Conservation (phyloP, 2,888 invertebrate species). For the Emmelina monodactyla region DNA sequence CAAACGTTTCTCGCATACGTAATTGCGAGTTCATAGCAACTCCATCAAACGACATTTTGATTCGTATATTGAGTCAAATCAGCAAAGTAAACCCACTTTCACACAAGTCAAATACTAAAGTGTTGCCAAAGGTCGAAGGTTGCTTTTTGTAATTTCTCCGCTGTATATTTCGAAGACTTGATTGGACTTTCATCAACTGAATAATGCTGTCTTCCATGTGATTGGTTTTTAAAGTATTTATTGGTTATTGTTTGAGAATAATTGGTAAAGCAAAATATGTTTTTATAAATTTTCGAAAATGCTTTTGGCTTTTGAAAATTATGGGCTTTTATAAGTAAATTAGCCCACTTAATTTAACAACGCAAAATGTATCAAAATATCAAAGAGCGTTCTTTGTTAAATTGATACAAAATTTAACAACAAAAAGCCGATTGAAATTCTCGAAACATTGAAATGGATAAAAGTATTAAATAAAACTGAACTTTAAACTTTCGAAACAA, state of each 20-base stretch:
- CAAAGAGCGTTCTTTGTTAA: too few species aligned
- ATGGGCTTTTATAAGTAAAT: too few species aligned
- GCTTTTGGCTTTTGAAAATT: too few species aligned
- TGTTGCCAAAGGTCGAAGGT: neutral
- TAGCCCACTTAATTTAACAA: too few species aligned
- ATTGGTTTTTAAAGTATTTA: neutral
- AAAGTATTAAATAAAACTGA: slow-evolving; percentile 13
- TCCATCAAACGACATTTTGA: slow-evolving; percentile 19
- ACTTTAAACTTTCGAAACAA: slow-evolving; percentile 49
- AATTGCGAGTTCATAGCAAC: slow-evolving; percentile 29
- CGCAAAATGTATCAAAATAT: too few species aligned
- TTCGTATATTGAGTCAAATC: slow-evolving; percentile 11
- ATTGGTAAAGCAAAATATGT: too few species aligned
- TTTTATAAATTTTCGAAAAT: neutral
- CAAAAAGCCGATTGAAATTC: too few species aligned
- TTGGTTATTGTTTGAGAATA: too few species aligned
- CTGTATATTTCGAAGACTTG: neutral
- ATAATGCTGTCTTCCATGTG: neutral
- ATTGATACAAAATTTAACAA: too few species aligned
- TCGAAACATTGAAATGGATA: neutral
- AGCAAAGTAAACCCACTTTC: slow-evolving; percentile 3
- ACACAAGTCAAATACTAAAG: neutral
- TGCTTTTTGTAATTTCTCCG: neutral
- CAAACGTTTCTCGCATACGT: slow-evolving; percentile 41
- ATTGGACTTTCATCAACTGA: neutral